Evolutionary conservation across 2,888 invertebrate species (phyloP), one percentile per base, ranked within the genome.

Genomic region (Metellina segmentata): DNA sequence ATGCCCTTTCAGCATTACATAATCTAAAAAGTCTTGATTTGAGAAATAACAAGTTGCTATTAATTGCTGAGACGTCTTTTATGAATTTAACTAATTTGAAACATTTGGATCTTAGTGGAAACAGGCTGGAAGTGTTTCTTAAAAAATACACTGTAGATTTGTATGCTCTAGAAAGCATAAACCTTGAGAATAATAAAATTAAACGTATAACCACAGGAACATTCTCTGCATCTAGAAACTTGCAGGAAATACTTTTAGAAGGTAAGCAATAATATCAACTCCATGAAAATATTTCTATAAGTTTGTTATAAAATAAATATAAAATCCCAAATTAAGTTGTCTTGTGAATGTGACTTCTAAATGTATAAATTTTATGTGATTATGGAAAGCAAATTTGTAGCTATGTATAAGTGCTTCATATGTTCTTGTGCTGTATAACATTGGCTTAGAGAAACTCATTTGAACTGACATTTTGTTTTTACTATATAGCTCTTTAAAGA

Each of bases 101-200:
- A 53, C 9, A 34, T 34, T 71, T 87, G 11, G 53, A 87, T 52
- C 70, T 87, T 16, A 72, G 79, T 72, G 71, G 34, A 34, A 87
- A 87, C 52, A 20, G 16, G n/a, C 49, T 87, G 49, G 53, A 79
- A 48, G 87, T 70, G 16, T 51, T 87, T 16, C 51, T 79, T 79
- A 7, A 34, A n/a, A 70, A 87, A 53, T 87, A 87, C 34, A 87
- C 87, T 13, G 70, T 71, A 20, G 87, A 87, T 52, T 79, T 87
- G 34, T 11, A 79, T 79, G 71, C 79, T 52, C 52, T 87, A 72
- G 72, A 87, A 52, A 79, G 48, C 9, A 71, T 87, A 11, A 72
- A 72, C n/a, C 79, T 87, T 52, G 19, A 71, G 34, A 20, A 79
- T 53, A 87, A 87, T 48, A 34, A 79, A 6, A 87, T 87, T n/a